Evolutionary conservation across 2,888 invertebrate genomes (phyloP).

Genomic region (Cosmia trapezina): DNA sequence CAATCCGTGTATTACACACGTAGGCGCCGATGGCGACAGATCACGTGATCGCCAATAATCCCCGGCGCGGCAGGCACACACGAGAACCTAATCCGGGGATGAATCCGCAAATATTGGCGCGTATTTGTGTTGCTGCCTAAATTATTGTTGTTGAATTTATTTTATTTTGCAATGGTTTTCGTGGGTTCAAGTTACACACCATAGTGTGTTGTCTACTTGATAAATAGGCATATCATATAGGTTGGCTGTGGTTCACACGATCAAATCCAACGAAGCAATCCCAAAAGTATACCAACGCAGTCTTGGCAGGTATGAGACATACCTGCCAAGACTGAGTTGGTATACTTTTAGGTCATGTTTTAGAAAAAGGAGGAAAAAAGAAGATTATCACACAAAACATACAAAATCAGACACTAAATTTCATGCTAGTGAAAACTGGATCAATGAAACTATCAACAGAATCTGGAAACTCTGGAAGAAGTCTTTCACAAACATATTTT

Average conservation of each 20-base stretch:
- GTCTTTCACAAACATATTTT: neutral
- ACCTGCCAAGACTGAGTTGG: too few relatives aligned
- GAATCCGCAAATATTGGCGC: constrained; percentile 79
- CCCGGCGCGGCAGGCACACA: constrained; percentile 78
- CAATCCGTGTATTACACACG: constrained; percentile 83
- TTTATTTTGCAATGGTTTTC: constrained; percentile 22
- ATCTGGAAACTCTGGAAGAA: neutral
- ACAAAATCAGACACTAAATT: too few relatives aligned
- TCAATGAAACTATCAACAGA: neutral
- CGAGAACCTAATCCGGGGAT: constrained; percentile 81
- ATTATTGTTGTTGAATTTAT: constrained; percentile 49
- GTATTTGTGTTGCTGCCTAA: constrained; percentile 52
- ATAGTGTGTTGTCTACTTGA: too few relatives aligned
- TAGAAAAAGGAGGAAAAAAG: too few relatives aligned
- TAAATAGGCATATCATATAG: too few relatives aligned
- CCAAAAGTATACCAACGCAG: too few relatives aligned
- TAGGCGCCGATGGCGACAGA: constrained; percentile 79
- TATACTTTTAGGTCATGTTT: too few relatives aligned
- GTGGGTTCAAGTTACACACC: too few relatives aligned
- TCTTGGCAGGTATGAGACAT: too few relatives aligned
- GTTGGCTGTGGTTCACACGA: neutral
- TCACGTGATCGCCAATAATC: constrained; percentile 83
- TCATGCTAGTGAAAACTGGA: neutral
- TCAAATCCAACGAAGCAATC: too few relatives aligned
- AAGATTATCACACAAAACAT: too few relatives aligned